Evolutionary conservation across 2,797 vertebrate species (phyloP).

Genomic region (Threskiornis aethiopicus): DNA sequence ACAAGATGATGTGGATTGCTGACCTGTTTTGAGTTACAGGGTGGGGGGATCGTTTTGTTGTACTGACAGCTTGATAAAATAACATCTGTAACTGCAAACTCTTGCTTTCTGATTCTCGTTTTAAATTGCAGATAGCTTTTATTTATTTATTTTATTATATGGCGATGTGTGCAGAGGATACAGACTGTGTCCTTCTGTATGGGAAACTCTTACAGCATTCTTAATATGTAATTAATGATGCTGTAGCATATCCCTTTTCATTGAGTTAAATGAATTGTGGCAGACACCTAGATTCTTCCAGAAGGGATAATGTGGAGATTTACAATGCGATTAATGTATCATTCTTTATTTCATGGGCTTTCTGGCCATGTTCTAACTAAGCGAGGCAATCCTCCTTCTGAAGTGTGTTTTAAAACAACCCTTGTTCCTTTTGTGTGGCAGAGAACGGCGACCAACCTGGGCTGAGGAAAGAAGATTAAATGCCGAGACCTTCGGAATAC

Average conservation of each 20-base stretch:
- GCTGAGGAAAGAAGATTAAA: constrained; percentile 95
- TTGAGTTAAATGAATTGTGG: neutral
- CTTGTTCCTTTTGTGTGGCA: constrained; percentile 49
- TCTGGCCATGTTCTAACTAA: neutral
- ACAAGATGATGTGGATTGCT: neutral
- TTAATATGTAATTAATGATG: neutral
- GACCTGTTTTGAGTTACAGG: neutral
- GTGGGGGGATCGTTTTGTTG: neutral
- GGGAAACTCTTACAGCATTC: neutral
- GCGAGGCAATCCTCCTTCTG: neutral
- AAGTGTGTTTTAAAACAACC: neutral
- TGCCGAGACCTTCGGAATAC: constrained; percentile 94
- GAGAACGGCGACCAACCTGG: constrained; percentile 93
- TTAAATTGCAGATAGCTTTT: neutral
- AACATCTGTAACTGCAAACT: neutral
- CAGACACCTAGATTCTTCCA: neutral
- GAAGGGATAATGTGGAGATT: neutral
- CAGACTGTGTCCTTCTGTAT: neutral
- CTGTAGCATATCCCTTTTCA: neutral
- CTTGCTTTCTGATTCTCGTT: neutral
- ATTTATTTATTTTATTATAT: neutral
- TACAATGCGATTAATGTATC: neutral
- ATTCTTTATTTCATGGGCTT: neutral
- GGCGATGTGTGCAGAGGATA: neutral
- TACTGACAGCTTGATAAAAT: neutral